Base-by-base conservation (phyloP, 2,888 invertebrate species). In the Toxonevra muliebris region DNA sequence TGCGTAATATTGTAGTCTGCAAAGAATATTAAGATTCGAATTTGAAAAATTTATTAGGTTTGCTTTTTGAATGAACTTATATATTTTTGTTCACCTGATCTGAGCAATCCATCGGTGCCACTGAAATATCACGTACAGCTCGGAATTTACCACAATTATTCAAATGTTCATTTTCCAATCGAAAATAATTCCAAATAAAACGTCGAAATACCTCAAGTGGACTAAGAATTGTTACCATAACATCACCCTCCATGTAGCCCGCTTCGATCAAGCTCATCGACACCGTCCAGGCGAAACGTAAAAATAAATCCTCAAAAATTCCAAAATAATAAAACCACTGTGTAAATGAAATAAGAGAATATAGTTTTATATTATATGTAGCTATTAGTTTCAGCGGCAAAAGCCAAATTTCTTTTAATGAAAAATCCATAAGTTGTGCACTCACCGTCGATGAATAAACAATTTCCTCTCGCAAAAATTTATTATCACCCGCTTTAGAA, bases 91-190 rank as follows among this genome's bases (percentile, higher is more conserved):
- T 19, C 72, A 85, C 88, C 82, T 92, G 92, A 84, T 93, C 93
- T 12, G 91, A 91, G 58, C 92, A 90, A 79, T 92, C 90, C 74
- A 93, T 88, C 8, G 93, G 93, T 5, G 92, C 92, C 11, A 93
- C 91, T 1, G 92, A 92, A 71, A 95, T 95, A 82, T 95, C 95
- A 59, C 95, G 86, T 0, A 95, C 94, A 10, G 95, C 95, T 82
- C 95, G 88, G 87, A 95, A 95, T 85, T 91, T 90, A 86, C 95
- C 95, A 84, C 94, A 95, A 85, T 95, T 95, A 85, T 95, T 95
- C 69, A 95, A 86, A 83, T 95, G 95, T 81, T 95, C 95, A 85
- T 95, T 95, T 85, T 95, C 95, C 75, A 95, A 85, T 1, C 95
- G 93, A 86, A 95, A 94, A 81, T 92, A 95, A 82, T 95, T 95